Evolutionary conservation across 2,888 invertebrate genomes (phyloP).

Genomic region (Chesias legatella): DNA sequence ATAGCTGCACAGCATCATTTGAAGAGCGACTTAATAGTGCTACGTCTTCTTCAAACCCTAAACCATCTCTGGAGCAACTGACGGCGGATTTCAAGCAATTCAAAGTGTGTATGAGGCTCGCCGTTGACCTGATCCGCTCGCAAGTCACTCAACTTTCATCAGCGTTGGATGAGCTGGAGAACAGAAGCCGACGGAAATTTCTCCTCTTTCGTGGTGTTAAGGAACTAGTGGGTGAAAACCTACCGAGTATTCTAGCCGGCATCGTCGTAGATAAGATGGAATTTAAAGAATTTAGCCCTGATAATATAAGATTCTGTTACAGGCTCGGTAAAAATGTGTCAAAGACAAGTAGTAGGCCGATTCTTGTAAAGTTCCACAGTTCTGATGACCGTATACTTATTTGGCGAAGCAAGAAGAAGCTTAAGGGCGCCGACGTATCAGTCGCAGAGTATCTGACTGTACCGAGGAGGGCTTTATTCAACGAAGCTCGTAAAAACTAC

Average conservation of each 20-base stretch:
- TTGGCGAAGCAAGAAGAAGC: background rate
- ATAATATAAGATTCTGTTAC: background rate
- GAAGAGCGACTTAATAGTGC: too few species aligned
- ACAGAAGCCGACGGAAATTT: constrained; percentile 1
- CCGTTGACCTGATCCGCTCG: too few species aligned
- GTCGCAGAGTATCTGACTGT: constrained; percentile 1
- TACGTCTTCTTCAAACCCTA: too few species aligned
- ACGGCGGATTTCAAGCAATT: too few species aligned
- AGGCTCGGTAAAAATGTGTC: background rate
- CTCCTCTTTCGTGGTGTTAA: background rate
- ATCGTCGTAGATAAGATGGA: background rate
- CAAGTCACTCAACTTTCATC: background rate
- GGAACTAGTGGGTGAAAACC: background rate
- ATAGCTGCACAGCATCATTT: too few species aligned
- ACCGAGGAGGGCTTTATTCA: background rate
- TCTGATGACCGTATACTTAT: background rate
- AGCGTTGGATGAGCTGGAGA: background rate
- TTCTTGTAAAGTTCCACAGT: background rate
- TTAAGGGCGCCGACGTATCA: background rate
- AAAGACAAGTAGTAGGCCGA: background rate
- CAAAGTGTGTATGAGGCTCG: too few species aligned
- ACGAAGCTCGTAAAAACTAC: background rate
- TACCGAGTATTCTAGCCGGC: background rate
- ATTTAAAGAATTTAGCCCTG: background rate
- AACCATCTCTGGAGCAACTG: too few species aligned